Evolutionary conservation across 2,888 invertebrate species (phyloP).

Genomic region (Pristionchus maxplancki): DNA sequence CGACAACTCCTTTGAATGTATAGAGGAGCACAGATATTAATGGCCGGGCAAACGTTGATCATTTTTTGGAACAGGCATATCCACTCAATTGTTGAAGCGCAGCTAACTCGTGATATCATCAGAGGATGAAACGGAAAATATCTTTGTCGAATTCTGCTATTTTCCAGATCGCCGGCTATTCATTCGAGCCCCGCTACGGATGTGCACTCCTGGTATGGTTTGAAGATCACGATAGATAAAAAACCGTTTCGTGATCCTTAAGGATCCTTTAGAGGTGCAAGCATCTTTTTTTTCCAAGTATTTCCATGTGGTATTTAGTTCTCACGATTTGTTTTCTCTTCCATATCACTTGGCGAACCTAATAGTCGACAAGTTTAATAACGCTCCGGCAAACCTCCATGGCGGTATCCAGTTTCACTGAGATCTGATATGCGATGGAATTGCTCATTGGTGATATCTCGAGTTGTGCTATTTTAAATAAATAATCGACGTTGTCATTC

Average conservation of each 20-base stretch:
- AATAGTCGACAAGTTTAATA: too few species aligned
- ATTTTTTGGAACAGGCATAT: not conserved
- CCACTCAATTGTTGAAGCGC: not conserved
- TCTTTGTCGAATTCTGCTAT: not conserved
- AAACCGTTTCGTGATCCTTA: too few species aligned
- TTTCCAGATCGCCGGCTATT: slow-evolving; percentile 43
- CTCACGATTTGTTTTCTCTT: too few species aligned
- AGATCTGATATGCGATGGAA: not conserved
- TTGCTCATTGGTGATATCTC: not conserved
- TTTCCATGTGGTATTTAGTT: too few species aligned
- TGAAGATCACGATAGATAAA: not conserved
- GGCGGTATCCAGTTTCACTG: too few species aligned
- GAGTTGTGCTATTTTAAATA: not conserved
- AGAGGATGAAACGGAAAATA: not conserved
- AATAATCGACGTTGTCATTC: not conserved
- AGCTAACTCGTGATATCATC: not conserved
- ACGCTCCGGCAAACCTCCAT: too few species aligned
- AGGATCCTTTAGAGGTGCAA: too few species aligned
- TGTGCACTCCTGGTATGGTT: slow-evolving; percentile 13
- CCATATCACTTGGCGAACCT: too few species aligned
- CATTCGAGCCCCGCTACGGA: slow-evolving; percentile 27
- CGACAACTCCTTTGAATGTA: too few species aligned
- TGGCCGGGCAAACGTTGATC: too few species aligned
- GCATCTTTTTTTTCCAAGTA: too few species aligned
- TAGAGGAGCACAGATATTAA: too few species aligned